Evolutionary conservation across 1,140 invertebrate genomes (phyloP), one percentile per base, ranked within the genome.

Genomic region (Pinna nobilis): DNA sequence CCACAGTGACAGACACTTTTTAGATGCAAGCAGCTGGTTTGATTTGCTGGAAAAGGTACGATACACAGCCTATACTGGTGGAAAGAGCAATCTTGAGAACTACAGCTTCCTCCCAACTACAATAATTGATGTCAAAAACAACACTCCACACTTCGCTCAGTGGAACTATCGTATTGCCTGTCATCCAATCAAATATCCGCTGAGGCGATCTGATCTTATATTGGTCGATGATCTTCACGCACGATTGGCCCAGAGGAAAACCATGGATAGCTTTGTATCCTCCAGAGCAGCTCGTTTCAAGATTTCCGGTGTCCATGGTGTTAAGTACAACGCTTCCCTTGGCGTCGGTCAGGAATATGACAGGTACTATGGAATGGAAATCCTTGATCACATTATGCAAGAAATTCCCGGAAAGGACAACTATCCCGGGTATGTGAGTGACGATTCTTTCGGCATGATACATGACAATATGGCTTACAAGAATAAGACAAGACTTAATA

Each of bases 81-180:
- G 51, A 33, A 79, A 79, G 39, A 74, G 69, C 51, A 32, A 68
- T 20, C 7, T 30, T n/a, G 77, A 85, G 66, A 81, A 84, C 70
- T 77, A 73, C 25, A 76, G 75, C 30, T 82, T 63, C 64, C 77
- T 84, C 18, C 82, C 82, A 7, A 77, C 71, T 25, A 80, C 68
- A n/a, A 75, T 84, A 32, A 67, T 79, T 41, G 70, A 77, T 33
- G 37, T 81, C 32, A 68, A 67, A 13, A 69, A 72, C 41, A 59
- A 65, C 28, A 76, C 73, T 20, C 80, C 81, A 3, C 59, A 55
- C 35, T 79, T 73, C 32, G 78, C 76, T 7, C 82, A 72, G 41
- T 82, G 81, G 81, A 82, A 77, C 59, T 82, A 81, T 69, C 44
- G 74, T 18, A 82, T 80, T 15, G 18, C 72, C 3, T 82, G 78